phyloP scores from a whole-genome alignment of 2,888 invertebrate species.

The Amorpha juglandis region DNA sequence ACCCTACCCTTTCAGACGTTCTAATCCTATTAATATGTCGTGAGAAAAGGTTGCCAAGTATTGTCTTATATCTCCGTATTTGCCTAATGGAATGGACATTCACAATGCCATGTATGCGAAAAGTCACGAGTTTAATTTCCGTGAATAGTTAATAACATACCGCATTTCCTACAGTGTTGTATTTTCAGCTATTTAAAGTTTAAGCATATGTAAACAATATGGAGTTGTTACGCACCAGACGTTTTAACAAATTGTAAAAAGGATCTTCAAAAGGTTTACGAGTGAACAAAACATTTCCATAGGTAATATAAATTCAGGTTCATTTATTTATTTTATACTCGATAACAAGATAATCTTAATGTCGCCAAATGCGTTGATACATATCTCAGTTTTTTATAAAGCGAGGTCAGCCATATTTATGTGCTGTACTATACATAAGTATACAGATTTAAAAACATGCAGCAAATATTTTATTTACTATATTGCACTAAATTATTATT shows the following conservation, averaged over 20 bases:
- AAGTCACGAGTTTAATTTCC: too few species aligned
- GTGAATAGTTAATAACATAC: too few species aligned
- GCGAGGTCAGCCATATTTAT: constrained; percentile 7
- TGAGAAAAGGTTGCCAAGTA: too few species aligned
- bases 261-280: not conserved
- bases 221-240: too few species aligned
- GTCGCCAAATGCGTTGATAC: constrained; percentile 22
- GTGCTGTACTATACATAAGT: not conserved
- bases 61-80: too few species aligned
- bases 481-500: not conserved
- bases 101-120: not conserved
- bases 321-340: not conserved
- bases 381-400: constrained; percentile 12
- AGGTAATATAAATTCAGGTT: too few species aligned
- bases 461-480: not conserved
- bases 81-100: constrained; percentile 8
- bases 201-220: too few species aligned
- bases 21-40: not conserved
- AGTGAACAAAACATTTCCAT: too few species aligned
- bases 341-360: constrained; percentile 22
- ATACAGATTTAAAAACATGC: not conserved
- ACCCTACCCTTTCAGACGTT: not conserved
- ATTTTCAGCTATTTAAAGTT: too few species aligned
- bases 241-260: too few species aligned
- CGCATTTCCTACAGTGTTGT: too few species aligned